phyloP scores from a whole-genome alignment of 2,797 vertebrate genomes.

The Dryobates pubescens region DNA sequence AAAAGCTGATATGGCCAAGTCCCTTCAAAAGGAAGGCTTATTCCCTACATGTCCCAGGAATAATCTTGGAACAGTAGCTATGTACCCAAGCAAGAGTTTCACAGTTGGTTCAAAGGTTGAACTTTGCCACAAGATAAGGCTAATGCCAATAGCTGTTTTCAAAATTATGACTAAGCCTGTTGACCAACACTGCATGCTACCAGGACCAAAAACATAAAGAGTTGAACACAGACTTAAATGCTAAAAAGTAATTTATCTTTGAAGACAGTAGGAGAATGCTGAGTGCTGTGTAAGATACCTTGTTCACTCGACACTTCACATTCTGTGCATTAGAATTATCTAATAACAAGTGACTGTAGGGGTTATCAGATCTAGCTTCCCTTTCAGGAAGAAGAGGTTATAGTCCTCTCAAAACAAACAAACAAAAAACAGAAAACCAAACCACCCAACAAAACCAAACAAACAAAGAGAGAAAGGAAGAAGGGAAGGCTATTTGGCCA shows the following conservation, averaged over 20 bases:
- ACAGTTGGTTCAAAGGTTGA: background rate
- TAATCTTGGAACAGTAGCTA: background rate
- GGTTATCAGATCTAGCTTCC: background rate
- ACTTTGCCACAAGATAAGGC: background rate
- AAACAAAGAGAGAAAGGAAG: background rate
- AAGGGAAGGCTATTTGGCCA: background rate
- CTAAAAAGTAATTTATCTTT: background rate
- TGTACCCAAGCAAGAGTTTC: background rate
- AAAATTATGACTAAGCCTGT: background rate
- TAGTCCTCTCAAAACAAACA: background rate
- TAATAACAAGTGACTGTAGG: background rate
- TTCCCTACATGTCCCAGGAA: background rate
- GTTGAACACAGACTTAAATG: rapidly evolving
- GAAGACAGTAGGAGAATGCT: background rate
- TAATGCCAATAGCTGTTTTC: background rate
- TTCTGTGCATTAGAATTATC: background rate
- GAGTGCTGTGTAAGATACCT: background rate
- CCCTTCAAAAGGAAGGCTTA: background rate
- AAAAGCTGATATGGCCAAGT: background rate
- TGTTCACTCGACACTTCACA: background rate
- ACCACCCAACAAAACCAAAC: too few species aligned
- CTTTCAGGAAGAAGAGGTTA: background rate
- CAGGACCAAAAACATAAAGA: background rate
- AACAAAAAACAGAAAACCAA: too few species aligned
- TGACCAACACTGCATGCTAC: rapidly evolving